Evolutionary conservation across 1,140 invertebrate genomes (phyloP).

Genomic region (Drosophila navojoa): DNA sequence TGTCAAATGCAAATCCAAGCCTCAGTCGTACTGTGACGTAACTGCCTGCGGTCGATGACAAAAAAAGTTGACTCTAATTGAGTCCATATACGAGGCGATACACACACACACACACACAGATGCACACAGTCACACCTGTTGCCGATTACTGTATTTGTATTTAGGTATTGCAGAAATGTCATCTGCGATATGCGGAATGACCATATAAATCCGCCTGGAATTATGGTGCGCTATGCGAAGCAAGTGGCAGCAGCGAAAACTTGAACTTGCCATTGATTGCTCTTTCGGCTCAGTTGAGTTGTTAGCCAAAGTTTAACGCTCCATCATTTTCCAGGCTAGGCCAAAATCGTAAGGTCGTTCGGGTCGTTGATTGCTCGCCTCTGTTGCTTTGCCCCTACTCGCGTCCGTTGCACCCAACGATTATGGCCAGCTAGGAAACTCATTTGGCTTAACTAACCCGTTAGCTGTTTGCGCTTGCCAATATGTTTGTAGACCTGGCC

Average conservation of each 20-base stretch:
- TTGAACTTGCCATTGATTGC: constrained; percentile 30
- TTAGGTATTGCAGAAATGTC: constrained; percentile 14
- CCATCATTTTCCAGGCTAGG: constrained; percentile 5
- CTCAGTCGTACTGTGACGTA: constrained; percentile 42
- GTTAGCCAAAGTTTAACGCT: constrained; percentile 10
- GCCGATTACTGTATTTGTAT: background rate
- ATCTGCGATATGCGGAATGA: constrained; percentile 18
- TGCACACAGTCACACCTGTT: background rate
- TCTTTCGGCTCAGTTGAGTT: constrained; percentile 7
- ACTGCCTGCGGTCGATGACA: constrained; percentile 31
- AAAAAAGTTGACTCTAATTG: constrained; percentile 26
- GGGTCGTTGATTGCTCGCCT: constrained; percentile 6
- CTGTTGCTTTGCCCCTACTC: background rate
- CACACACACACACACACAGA: background rate
- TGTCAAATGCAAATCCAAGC: constrained; percentile 40
- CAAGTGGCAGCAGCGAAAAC: constrained; percentile 1
- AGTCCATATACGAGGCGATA: background rate
- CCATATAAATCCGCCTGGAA: constrained; percentile 19
- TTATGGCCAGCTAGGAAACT: constrained; percentile 46
- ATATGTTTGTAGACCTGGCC: constrained; percentile 35
- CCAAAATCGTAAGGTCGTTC: constrained; percentile 42
- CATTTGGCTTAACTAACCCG: constrained; percentile 30
- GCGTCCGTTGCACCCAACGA: constrained; percentile 38
- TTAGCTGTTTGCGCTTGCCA: constrained; percentile 27
- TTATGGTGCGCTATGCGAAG: constrained; percentile 36